These are phyloP conservation scores for Scelioninae gen. 1 DNA, from an alignment of 2,888 invertebrate genomes.

Conservation along the genomic window DNA sequence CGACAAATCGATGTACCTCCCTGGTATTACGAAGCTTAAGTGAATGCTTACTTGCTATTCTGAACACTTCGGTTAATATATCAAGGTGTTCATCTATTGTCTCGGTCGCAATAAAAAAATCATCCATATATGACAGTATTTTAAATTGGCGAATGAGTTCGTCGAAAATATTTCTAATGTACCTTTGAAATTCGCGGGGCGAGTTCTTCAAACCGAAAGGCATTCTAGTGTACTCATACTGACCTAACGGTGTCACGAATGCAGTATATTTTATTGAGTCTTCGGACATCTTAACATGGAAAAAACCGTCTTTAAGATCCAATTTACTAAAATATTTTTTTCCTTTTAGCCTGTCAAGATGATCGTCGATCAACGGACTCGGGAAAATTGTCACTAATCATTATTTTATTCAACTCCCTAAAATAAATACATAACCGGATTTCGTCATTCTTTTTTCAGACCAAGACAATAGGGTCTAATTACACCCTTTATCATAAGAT, in stretches of 20 bases:
- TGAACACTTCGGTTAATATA: too few relatives aligned
- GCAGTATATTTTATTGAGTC: background rate
- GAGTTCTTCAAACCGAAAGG: constrained; percentile 13
- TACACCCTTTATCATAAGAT: too few relatives aligned
- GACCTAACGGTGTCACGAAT: background rate
- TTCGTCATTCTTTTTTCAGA: constrained; percentile 17
- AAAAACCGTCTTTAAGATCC: background rate
- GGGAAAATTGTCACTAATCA: background rate
- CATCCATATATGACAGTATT: constrained; percentile 18
- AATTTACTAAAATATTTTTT: background rate
- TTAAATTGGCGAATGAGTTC: too few relatives aligned
- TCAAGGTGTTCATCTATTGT: too few relatives aligned
- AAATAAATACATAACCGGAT: constrained; percentile 22
- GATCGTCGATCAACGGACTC: constrained; percentile 17
- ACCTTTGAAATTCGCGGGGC: constrained; percentile 62
- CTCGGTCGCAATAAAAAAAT: constrained; percentile 8
- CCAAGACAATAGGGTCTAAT: constrained; percentile 21
- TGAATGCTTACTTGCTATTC: too few relatives aligned
- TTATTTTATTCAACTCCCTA: background rate
- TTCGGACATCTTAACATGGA: background rate
- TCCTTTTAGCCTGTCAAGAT: background rate
- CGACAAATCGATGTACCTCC: too few relatives aligned
- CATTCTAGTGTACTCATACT: background rate
- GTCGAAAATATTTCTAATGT: constrained; percentile 4
- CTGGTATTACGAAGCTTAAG: too few relatives aligned